Evolutionary conservation across 2,888 invertebrate species (phyloP).

Genomic region (Netelia melanura): DNA sequence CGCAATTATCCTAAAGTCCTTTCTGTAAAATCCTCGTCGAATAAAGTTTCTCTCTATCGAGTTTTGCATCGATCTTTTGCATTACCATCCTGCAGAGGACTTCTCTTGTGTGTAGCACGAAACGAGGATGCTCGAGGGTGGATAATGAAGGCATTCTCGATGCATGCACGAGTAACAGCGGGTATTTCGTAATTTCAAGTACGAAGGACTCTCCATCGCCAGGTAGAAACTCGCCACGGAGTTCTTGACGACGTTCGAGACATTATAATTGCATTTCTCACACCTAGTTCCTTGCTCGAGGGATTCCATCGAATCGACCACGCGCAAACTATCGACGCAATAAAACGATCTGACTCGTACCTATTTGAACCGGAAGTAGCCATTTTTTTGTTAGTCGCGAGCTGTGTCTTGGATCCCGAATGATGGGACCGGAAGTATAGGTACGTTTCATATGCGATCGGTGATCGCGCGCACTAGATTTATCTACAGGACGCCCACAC

Average conservation of each 20-base stretch:
- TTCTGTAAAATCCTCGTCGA: constrained; percentile 17
- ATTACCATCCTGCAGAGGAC: no score
- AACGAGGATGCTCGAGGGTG: constrained; percentile 19
- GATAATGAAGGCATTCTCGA: constrained; percentile 38
- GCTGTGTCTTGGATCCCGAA: not conserved
- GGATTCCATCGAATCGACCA: not conserved
- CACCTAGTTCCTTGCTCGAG: constrained; percentile 21
- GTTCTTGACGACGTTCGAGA: constrained; percentile 30
- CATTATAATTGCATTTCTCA: constrained; percentile 50
- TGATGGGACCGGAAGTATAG: constrained; percentile 39
- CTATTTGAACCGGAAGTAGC: no score
- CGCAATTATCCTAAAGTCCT: constrained; percentile 14
- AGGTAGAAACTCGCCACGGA: not conserved
- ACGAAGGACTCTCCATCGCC: not conserved
- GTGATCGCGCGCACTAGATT: constrained; percentile 11
- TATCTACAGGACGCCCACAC: constrained; percentile 36
- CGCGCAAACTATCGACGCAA: not conserved
- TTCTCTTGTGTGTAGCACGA: constrained; percentile 5
- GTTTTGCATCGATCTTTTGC: constrained; percentile 12
- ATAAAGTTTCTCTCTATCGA: constrained; percentile 38
- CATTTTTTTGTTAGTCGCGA: not conserved
- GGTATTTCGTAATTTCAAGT: constrained; percentile 28
- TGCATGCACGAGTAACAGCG: not conserved
- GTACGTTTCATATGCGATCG: not conserved
- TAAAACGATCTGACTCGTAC: not conserved